Percentiles rank a stretch among this genome's conserved stretches.
These are phyloP conservation scores for Neodon shergylaensis DNA, from an alignment of 2,113 vertebrate species.

Conservation along the genomic window DNA sequence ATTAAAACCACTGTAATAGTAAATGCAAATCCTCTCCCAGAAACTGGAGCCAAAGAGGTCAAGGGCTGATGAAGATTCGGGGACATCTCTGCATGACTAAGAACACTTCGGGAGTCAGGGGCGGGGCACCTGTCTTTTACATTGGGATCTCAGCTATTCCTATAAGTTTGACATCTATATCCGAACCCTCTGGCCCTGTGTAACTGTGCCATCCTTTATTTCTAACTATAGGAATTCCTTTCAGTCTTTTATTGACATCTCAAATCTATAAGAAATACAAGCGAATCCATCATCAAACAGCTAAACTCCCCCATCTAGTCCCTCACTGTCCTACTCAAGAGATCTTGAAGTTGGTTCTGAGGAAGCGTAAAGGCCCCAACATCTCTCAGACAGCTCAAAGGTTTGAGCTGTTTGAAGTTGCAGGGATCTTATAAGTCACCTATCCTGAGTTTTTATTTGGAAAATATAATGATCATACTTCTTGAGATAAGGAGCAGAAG, in stretches of 20 bases:
- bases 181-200: neutral
- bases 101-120: neutral
- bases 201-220: neutral
- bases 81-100: neutral
- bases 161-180: neutral
- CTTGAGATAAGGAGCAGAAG: neutral
- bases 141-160: neutral
- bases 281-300: neutral
- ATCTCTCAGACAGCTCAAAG: neutral
- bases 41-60: neutral
- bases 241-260: neutral
- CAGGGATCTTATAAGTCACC: neutral
- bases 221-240: neutral
- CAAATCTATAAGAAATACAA: neutral
- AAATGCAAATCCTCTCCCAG: slow-evolving; percentile 48
- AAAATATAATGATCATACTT: slow-evolving; percentile 57
- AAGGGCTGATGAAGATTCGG: neutral
- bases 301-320: neutral
- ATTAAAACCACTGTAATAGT: slow-evolving; percentile 29
- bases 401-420: neutral
- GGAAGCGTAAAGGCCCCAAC: neutral
- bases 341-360: neutral
- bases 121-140: neutral
- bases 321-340: neutral
- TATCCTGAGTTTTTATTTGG: slow-evolving; percentile 32